phyloP scores from a whole-genome alignment of 2,888 invertebrate species.

The Acanthosepion esculentum region DNA sequence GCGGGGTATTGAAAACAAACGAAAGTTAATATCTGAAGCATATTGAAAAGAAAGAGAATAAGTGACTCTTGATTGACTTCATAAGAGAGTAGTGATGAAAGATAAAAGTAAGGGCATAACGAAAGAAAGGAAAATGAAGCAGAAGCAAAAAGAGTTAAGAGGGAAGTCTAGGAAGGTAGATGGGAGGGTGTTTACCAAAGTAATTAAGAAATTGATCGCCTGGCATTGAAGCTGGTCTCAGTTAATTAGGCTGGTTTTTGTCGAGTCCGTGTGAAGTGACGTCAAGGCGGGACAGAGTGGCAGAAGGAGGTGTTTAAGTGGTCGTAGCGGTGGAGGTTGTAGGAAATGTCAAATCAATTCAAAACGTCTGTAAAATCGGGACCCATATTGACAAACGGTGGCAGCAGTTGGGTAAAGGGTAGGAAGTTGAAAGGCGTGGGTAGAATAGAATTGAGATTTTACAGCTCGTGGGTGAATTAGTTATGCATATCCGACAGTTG shows the following conservation, averaged over 20 bases:
- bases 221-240: neutral
- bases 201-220: constrained; percentile 21
- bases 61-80: too few relatives aligned
- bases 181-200: constrained; percentile 11
- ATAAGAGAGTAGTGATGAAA: too few relatives aligned
- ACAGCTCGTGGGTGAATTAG: too few relatives aligned
- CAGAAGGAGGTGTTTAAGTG: neutral
- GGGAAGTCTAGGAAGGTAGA: neutral
- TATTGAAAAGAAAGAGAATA: too few relatives aligned
- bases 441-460: neutral
- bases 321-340: neutral
- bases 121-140: neutral
- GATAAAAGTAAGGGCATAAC: too few relatives aligned
- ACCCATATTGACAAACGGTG: neutral
- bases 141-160: neutral
- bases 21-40: too few relatives aligned
- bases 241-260: constrained; percentile 20
- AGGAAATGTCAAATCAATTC: neutral
- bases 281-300: neutral
- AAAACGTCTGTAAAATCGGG: constrained; percentile 13
- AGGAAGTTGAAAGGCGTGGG: neutral
- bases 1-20: too few relatives aligned
- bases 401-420: neutral
- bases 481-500: too few relatives aligned
- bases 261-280: constrained; percentile 20